Base-by-base conservation (phyloP, 1,140 invertebrate genomes). In the Heliconius hewitsoni region DNA sequence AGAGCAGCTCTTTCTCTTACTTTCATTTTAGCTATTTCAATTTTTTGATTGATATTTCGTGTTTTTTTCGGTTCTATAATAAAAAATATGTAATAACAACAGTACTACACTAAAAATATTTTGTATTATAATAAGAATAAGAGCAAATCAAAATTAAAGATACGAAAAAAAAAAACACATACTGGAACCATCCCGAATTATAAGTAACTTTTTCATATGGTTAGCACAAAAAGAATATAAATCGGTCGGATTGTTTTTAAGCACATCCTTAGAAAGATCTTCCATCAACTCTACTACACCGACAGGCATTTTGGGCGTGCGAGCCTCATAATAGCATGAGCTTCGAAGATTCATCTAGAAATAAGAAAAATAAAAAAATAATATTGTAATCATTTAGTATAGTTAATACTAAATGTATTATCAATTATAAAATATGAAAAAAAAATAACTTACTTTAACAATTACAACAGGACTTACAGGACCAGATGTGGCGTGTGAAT, bases 271-370 rank as follows among this genome's bases (percentile, higher is more conserved):
- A 8, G 95, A 91, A 19, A 96, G 90, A 19, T 94, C 95, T 81
- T 95, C 95, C 85, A 96, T 95, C 30, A 95, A 78, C 34, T 95
- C 92, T 3, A 95, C 90, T 0, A 96, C 87, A 4, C 93, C 95
- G n/a, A 90, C 82, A 11, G 95, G 95, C 88, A 95, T 94, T 74
- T 93, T 94, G 3, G 94, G 92, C 27, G 91, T 89, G 1, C 94
- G 87, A 5, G 86, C 84, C 74, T 78, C 82, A 81, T 73, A 90
- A 42, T 81, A 81, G 82, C 91, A 86, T 86, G 83, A 81, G 71
- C 73, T 82, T 85, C 81, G 81, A 46, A 81, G 60, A 85, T 73
- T 84, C 84, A 87, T 87, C 76, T 82, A 42, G n/a, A 78, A 76
- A 60, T 57, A 71, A 16, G 66, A 66, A 30, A 16, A 66, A 16